Evolutionary conservation across 2,113 vertebrate species (phyloP).

Genomic region (Seriola rivoliana): DNA sequence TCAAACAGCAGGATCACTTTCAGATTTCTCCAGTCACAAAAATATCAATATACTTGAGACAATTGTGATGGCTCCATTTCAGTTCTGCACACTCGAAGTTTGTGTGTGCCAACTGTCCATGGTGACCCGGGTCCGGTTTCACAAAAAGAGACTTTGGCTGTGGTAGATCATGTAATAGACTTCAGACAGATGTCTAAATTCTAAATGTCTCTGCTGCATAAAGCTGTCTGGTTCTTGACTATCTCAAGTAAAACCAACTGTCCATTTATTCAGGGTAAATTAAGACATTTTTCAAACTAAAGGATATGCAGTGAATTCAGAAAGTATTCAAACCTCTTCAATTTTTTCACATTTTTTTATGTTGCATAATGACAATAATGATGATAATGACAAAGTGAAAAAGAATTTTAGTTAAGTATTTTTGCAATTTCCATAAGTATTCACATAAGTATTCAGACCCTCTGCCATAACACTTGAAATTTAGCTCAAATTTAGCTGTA

Average conservation of each 20-base stretch:
- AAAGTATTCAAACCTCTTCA: no score
- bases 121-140: background rate
- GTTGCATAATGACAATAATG: no score
- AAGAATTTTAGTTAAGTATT: no score
- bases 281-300: background rate
- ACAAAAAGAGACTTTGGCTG: background rate
- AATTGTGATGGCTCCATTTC: background rate
- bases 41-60: background rate
- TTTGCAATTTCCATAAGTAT: no score
- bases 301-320: no score
- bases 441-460: no score
- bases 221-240: background rate
- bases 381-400: no score
- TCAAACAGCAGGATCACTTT: background rate
- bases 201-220: background rate
- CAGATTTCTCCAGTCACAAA: background rate
- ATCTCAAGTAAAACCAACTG: background rate
- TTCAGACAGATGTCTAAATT: background rate
- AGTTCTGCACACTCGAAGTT: background rate
- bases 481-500: no score
- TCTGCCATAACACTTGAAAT: no score
- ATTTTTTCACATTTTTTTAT: no score
- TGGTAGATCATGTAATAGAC: background rate
- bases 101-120: background rate
- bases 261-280: background rate